These are phyloP conservation scores for Ormyrus thymus DNA, from an alignment of 2,888 invertebrate genomes.

Conservation along the genomic window DNA sequence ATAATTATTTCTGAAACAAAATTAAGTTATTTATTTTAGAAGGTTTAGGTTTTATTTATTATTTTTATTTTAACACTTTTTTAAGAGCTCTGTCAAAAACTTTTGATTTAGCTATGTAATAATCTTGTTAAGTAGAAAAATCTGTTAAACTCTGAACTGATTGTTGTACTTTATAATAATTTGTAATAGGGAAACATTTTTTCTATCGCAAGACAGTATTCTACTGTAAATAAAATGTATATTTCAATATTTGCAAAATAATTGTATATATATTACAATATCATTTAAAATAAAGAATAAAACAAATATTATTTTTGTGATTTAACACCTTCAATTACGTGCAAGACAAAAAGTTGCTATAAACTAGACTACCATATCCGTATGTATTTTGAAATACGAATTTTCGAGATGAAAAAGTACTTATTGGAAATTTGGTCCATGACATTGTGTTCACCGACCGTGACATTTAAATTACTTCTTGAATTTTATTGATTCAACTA, in stretches of 20 bases:
- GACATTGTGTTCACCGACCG: too few relatives aligned
- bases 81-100: background rate
- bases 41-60: slow-evolving; percentile 17
- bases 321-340: too few relatives aligned
- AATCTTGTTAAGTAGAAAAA: slow-evolving; percentile 3
- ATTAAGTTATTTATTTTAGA: slow-evolving; percentile 28
- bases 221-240: slow-evolving; percentile 53
- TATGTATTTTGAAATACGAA: too few relatives aligned
- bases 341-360: too few relatives aligned
- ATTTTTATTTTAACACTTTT: slow-evolving; percentile 12
- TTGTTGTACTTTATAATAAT: slow-evolving; percentile 42
- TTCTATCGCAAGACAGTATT: slow-evolving; percentile 35
- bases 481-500: too few relatives aligned
- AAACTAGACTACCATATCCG: too few relatives aligned
- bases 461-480: too few relatives aligned
- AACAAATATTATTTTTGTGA: too few relatives aligned
- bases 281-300: background rate
- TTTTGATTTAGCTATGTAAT: slow-evolving; percentile 11
- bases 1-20: slow-evolving; percentile 8
- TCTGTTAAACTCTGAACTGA: slow-evolving; percentile 42
- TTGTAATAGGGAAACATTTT: slow-evolving; percentile 34
- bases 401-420: too few relatives aligned
- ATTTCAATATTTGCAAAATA: slow-evolving; percentile 45
- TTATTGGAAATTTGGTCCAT: too few relatives aligned
- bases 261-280: slow-evolving; percentile 50